Conservation (phyloP, 2,797 vertebrate species). For the Jordanella pulchra region DNA sequence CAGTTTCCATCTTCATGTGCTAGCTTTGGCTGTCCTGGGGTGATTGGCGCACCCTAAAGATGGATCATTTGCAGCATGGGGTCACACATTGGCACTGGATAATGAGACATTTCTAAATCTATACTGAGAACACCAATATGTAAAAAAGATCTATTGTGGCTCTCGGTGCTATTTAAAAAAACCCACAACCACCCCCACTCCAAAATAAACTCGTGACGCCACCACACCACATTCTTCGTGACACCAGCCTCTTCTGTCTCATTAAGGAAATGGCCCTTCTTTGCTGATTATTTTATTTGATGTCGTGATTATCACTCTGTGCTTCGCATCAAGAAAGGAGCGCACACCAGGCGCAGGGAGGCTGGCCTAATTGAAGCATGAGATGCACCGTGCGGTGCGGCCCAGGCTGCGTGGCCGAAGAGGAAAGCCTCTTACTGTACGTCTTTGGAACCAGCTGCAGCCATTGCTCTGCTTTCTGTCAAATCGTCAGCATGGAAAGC, state of each 20-base stretch:
- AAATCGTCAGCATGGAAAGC: slow-evolving; percentile 89
- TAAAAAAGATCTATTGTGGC: slow-evolving; percentile 48
- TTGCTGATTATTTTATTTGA: slow-evolving; percentile 99
- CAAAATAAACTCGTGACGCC: slow-evolving; percentile 79
- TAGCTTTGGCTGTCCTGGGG: background rate
- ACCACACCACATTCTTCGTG: slow-evolving; percentile 90
- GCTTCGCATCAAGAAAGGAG: slow-evolving; percentile 95
- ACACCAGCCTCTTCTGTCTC: slow-evolving; percentile 91
- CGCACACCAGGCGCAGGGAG: slow-evolving; percentile 93
- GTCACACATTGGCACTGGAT: slow-evolving; percentile 32
- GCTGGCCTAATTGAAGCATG: slow-evolving; percentile 91
- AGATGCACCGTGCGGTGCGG: slow-evolving; percentile 85
- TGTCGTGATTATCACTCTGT: slow-evolving; percentile 97
- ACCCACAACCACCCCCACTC: slow-evolving; percentile 49
- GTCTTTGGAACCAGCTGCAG: slow-evolving; percentile 81
- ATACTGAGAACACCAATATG: slow-evolving; percentile 26
- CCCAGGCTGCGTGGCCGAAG: slow-evolving; percentile 74
- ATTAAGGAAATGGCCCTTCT: slow-evolving; percentile 99
- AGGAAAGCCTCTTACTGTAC: slow-evolving; percentile 64
- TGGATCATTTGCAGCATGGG: slow-evolving; percentile 17
- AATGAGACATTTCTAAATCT: slow-evolving; percentile 36
- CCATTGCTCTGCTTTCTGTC: slow-evolving; percentile 86
- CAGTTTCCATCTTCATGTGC: background rate
- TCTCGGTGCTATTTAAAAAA: slow-evolving; percentile 59
- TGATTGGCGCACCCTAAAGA: slow-evolving; percentile 16